Base-by-base conservation (phyloP, 2,113 vertebrate genomes). In the Podocnemis expansa region DNA sequence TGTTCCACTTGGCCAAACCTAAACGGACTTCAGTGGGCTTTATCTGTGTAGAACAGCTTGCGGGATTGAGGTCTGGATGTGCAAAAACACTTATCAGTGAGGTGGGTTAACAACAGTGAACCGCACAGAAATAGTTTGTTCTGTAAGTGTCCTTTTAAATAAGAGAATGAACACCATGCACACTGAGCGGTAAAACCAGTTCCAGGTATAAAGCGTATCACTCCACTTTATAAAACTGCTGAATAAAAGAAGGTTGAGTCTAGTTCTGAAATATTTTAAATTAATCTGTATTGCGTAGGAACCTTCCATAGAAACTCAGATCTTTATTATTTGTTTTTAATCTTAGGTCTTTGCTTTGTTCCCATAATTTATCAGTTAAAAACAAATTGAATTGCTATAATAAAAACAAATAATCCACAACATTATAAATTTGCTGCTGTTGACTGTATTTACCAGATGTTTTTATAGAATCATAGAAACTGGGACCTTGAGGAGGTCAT, bases 1-100 rank as follows among this genome's bases (percentile, higher is more conserved):
- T 67, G 27, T 21, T 89, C 55, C 80, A 8, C 55, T 67, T 92
- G 38, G 22, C 27, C 86, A 87, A 81, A 75, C n/a, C 2, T 29
- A 25, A 55, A 52, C 21, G 92, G 85, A 89, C 81, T n/a, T 67
- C 52, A 34, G 67, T 87, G 78, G 89, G 22, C 21, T 87, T 54
- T 1, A 0, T 79, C 78, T 51, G 63, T 51, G 3, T 25, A 16
- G 76, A 55, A 7, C 8, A 29, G 27, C 49, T 78, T 80, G 73
- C n/a, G 22, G 19, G n/a, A 21, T 70, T 70, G 34, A 70, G 19
- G 63, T 5, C 19, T 70, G 34, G 8, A 2, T 70, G 34, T 70
- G 17, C 38, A 67, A 70, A 16, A 22, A 19, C 19, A 2, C 63
- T 70, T 70, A 70, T 70, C 63, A 70, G 5, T 38, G n/a, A 70